These are phyloP conservation scores for Epizoanthus scotinus DNA, from an alignment of 92 coral and sea anemone genomes.

Conservation along the genomic window DNA sequence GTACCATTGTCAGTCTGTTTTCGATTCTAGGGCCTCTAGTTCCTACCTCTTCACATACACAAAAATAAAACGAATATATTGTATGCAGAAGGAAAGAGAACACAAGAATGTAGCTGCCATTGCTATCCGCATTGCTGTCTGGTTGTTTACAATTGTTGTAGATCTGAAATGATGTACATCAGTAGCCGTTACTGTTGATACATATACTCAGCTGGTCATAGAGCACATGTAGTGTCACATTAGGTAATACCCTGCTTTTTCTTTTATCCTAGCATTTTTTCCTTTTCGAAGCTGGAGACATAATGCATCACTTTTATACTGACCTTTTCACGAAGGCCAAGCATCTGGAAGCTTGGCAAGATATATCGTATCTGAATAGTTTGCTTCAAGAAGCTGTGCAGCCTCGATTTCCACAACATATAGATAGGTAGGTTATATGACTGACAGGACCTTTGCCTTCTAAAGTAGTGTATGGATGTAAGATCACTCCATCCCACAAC, in stretches of 20 bases:
- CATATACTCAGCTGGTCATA: background rate
- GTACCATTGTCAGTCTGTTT: too few species aligned
- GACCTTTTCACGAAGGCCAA: conserved; percentile 89
- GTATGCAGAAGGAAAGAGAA: too few species aligned
- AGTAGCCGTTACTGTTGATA: background rate
- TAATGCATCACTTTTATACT: conserved; percentile 93
- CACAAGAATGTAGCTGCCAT: too few species aligned
- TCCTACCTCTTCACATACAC: too few species aligned
- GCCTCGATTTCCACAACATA: conserved; percentile 71
- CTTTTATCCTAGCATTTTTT: conserved; percentile 70
- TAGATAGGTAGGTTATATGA: conserved; percentile 66
- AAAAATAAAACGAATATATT: too few species aligned
- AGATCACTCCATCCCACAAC: conserved; percentile 49
- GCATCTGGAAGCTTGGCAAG: conserved; percentile 90
- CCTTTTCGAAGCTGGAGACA: conserved; percentile 96
- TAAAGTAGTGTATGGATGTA: background rate
- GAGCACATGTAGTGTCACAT: background rate
- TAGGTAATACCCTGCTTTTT: background rate
- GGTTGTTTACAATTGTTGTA: too few species aligned
- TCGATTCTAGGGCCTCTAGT: too few species aligned
- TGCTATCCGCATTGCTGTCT: too few species aligned
- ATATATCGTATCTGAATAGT: conserved; percentile 88
- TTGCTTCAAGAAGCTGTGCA: conserved; percentile 84
- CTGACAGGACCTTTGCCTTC: background rate
- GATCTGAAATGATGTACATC: background rate